Percentiles rank a stretch among this genome's conserved stretches.
Evolutionary conservation across 2,797 vertebrate species (phyloP).

Genomic region (Siniperca undulata): DNA sequence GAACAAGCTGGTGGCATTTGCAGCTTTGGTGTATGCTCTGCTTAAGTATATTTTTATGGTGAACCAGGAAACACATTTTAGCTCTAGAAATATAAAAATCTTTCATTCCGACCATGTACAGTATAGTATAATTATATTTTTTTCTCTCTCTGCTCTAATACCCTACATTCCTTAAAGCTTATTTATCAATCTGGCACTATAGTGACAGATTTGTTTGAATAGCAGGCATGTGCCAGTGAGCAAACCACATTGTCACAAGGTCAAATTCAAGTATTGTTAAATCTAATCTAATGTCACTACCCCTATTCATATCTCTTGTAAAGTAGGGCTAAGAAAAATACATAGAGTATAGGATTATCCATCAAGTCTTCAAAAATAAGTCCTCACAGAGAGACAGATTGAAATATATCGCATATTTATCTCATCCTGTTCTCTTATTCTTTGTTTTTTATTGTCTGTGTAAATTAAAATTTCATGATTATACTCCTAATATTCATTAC

Average conservation of each 20-base stretch:
- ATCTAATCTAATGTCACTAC: not conserved
- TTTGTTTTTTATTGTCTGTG: not conserved
- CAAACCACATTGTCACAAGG: conserved; percentile 32
- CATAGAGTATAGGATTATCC: not conserved
- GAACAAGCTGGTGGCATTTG: conserved; percentile 30
- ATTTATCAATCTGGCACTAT: conserved; percentile 2
- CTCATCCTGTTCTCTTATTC: not conserved
- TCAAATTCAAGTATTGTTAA: conserved; percentile 24
- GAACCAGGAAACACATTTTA: not conserved
- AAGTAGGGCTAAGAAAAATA: not conserved
- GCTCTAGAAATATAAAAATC: not conserved
- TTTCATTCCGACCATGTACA: not conserved
- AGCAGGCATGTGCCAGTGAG: conserved; percentile 4
- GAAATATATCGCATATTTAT: not conserved
- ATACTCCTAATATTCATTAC: not conserved
- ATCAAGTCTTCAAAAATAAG: not conserved
- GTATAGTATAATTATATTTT: not conserved
- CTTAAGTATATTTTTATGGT: not conserved
- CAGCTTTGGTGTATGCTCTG: not conserved
- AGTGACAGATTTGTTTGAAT: conserved; percentile 16
- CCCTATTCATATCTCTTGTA: not conserved
- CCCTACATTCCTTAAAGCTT: not conserved
- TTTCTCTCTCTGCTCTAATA: not conserved
- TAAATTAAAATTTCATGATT: no score
- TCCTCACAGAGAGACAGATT: not conserved